These are phyloP conservation scores for Parapristionchus giblindavisi DNA, from an alignment of 2,888 invertebrate genomes.

Conservation along the genomic window DNA sequence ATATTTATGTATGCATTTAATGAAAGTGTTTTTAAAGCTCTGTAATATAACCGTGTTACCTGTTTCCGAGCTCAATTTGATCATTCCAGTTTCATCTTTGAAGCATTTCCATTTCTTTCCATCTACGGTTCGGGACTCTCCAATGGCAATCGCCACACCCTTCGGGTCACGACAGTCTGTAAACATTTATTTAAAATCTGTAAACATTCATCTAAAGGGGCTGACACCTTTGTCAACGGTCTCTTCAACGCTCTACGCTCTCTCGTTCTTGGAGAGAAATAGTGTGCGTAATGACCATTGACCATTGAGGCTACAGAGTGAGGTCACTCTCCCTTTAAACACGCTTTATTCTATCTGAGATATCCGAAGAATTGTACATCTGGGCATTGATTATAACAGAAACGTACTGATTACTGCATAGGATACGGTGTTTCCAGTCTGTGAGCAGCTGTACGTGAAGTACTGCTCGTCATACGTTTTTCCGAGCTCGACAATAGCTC, in stretches of 20 bases:
- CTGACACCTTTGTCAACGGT: no score
- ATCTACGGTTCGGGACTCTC: background rate
- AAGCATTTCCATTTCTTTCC: constrained; percentile 26
- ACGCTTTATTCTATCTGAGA: no score
- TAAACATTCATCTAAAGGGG: no score
- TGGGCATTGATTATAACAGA: no score
- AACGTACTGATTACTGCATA: constrained; percentile 32
- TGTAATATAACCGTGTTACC: constrained; percentile 10
- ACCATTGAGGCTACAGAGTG: no score
- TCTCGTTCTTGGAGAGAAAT: no score
- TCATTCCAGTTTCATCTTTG: background rate
- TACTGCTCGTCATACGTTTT: constrained; percentile 27
- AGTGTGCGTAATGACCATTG: no score
- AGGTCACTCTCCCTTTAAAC: no score
- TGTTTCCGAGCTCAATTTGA: constrained; percentile 11
- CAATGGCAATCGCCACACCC: constrained; percentile 8
- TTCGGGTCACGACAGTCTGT: constrained; percentile 34
- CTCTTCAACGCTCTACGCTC: no score
- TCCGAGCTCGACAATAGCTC: constrained; percentile 28
- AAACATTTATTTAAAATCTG: no score
- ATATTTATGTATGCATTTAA: background rate
- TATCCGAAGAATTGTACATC: no score
- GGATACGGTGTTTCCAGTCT: constrained; percentile 5
- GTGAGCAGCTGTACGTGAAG: constrained; percentile 28
- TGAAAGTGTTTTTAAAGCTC: no score